Evolutionary conservation across 35 echinoderm and acorn worm genomes (phyloP).

Genomic region (Apostichopus californicus): DNA sequence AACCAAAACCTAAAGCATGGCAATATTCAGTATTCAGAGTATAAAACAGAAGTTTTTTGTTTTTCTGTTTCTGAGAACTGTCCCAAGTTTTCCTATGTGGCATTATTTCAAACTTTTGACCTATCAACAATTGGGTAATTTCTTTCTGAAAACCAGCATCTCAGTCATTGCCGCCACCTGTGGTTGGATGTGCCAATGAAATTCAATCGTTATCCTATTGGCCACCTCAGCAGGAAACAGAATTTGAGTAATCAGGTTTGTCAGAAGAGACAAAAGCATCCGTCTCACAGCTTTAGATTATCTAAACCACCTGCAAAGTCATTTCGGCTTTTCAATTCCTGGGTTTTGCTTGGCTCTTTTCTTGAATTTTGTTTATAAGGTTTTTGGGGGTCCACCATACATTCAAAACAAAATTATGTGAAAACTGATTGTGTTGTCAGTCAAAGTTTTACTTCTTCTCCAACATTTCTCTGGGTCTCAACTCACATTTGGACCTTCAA

Average conservation of each 20-base stretch:
- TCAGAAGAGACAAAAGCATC: slow-evolving; percentile 34
- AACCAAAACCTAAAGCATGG: too few species aligned
- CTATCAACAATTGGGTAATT: neutral
- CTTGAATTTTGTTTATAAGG: neutral
- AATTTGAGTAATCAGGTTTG: slow-evolving; percentile 44
- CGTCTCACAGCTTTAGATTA: slow-evolving; percentile 12
- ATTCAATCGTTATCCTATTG: slow-evolving; percentile 40
- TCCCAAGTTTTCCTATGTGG: neutral
- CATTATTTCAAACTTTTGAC: slow-evolving; percentile 9
- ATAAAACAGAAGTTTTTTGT: too few species aligned
- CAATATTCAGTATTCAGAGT: too few species aligned
- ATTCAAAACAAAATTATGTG: neutral
- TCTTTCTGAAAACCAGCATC: neutral
- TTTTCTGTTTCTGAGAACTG: neutral
- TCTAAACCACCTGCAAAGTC: slow-evolving; percentile 31
- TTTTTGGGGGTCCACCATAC: neutral
- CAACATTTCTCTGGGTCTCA: neutral
- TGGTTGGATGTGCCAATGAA: slow-evolving; percentile 51
- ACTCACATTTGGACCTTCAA: neutral
- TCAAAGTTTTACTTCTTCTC: neutral
- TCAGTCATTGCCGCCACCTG: slow-evolving; percentile 28
- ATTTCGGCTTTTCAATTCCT: neutral
- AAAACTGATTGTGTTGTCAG: slow-evolving; percentile 1
- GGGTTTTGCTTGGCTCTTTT: neutral
- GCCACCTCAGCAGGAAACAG: slow-evolving; percentile 35